Conservation (phyloP, 2,888 invertebrate genomes). For the Parnassius smintheus region DNA sequence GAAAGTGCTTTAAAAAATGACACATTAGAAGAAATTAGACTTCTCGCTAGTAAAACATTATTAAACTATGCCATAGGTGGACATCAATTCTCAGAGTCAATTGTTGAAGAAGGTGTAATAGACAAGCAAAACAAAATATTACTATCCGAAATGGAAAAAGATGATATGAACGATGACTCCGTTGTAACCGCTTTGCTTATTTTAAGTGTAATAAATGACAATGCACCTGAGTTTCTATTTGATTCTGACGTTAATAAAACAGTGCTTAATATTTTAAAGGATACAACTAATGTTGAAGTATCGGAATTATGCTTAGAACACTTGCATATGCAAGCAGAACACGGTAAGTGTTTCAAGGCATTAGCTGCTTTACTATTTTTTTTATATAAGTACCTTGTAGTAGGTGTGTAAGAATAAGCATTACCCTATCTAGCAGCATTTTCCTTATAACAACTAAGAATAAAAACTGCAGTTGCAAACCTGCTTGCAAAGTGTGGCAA, state of each 20-base stretch:
- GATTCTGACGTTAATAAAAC: constrained; percentile 78
- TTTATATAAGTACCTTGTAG: no score
- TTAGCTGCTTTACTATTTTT: no score
- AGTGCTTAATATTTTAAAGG: constrained; percentile 83
- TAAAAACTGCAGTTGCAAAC: no score
- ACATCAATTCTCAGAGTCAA: constrained; percentile 82
- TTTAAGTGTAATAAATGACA: constrained; percentile 83
- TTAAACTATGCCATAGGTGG: constrained; percentile 90
- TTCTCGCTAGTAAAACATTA: constrained; percentile 86
- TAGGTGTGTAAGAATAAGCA: no score
- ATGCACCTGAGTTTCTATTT: constrained; percentile 81
- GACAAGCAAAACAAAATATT: constrained; percentile 78
- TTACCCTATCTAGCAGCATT: no score
- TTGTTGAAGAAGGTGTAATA: constrained; percentile 79
- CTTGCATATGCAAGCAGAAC: constrained; percentile 88
- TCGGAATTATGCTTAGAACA: constrained; percentile 89
- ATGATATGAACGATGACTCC: constrained; percentile 79
- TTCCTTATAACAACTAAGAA: no score
- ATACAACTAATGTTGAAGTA: constrained; percentile 85
- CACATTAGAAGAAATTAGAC: constrained; percentile 77
- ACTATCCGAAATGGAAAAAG: constrained; percentile 65
- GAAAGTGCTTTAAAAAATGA: constrained; percentile 48
- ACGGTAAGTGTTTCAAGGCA: constrained; percentile 73
- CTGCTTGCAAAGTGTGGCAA: no score
- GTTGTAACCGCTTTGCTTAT: constrained; percentile 79